These are phyloP conservation scores for Hemicordylus capensis DNA, from an alignment of 2,113 vertebrate species.

Conservation along the genomic window DNA sequence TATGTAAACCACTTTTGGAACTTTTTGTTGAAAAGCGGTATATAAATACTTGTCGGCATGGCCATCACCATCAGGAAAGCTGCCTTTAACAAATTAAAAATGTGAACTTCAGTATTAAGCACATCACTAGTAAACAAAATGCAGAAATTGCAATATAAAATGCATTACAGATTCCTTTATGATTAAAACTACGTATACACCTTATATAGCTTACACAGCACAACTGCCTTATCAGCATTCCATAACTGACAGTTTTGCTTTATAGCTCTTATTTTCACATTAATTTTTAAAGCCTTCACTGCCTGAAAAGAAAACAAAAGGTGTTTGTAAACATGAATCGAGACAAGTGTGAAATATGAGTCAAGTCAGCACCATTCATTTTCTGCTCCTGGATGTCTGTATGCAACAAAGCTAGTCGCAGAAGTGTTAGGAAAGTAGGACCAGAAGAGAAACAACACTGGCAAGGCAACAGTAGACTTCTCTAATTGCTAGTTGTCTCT, in stretches of 20 bases:
- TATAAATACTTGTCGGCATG: too few species aligned
- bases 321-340: not conserved
- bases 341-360: not conserved
- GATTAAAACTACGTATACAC: not conserved
- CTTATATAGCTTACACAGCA: not conserved
- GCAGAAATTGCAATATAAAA: not conserved
- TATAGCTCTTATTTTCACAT: not conserved
- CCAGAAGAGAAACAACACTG: not conserved
- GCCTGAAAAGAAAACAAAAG: not conserved
- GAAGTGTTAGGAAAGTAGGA: not conserved
- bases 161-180: not conserved
- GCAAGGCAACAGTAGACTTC: not conserved
- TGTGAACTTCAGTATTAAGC: not conserved
- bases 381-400: not conserved
- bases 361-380: accelerated
- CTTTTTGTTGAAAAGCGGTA: too few species aligned
- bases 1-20: too few species aligned
- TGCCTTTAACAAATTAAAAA: not conserved
- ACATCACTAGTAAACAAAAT: not conserved
- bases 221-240: not conserved
- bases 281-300: not conserved
- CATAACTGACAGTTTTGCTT: not conserved
- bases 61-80: not conserved
- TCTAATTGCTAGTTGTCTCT: not conserved
- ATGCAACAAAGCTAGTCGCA: not conserved